phyloP scores from a whole-genome alignment of 1,140 invertebrate genomes.

The Zaprionus vittiger region DNA sequence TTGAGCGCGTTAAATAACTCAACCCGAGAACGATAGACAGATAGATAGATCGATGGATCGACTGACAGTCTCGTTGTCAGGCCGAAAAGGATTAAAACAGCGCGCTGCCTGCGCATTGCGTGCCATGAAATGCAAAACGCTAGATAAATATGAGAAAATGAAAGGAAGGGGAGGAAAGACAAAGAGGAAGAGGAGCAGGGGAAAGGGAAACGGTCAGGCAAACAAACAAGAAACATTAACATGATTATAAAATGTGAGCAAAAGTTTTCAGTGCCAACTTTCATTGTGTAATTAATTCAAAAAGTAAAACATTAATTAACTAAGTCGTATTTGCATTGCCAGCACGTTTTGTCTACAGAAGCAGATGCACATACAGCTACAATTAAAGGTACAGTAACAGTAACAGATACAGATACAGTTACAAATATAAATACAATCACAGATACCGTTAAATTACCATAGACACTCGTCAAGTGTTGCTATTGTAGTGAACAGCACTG shows the following conservation, averaged over 20 bases:
- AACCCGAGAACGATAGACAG: background rate
- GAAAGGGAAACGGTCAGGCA: background rate
- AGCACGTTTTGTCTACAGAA: background rate
- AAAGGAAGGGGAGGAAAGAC: background rate
- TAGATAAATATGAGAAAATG: too few relatives aligned
- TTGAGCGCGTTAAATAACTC: conserved; percentile 45
- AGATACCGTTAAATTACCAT: background rate
- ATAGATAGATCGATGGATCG: background rate
- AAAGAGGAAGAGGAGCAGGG: background rate
- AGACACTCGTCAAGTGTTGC: background rate
- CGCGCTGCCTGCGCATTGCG: background rate
- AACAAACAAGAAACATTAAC: background rate
- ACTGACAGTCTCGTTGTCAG: background rate
- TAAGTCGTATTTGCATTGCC: conserved; percentile 27
- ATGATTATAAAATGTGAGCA: conserved; percentile 1
- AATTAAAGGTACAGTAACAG: background rate
- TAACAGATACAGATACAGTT: background rate
- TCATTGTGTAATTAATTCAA: conserved; percentile 4
- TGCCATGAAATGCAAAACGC: background rate
- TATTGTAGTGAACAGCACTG: conserved; percentile 9
- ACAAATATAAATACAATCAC: background rate
- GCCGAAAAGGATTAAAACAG: conserved; percentile 27
- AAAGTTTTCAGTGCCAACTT: background rate
- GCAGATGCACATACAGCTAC: background rate
- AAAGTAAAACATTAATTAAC: conserved; percentile 10